phyloP scores from a whole-genome alignment of 2,113 vertebrate genomes.

The Machaerirhynchus nigripectus region DNA sequence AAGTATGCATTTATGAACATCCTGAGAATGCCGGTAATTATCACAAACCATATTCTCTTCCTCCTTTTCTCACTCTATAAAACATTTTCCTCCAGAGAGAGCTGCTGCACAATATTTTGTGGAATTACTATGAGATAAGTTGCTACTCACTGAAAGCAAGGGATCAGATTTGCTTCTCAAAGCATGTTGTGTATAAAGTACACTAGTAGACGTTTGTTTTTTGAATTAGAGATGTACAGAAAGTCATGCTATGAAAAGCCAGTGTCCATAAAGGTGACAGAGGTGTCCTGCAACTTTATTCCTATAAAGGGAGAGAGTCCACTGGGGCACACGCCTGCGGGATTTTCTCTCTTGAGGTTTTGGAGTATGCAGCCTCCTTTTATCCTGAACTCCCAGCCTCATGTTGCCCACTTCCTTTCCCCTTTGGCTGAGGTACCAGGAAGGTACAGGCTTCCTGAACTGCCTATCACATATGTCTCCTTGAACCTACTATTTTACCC shows the following conservation, averaged over 20 bases:
- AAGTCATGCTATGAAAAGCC: neutral
- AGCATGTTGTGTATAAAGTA: neutral
- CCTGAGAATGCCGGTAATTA: neutral
- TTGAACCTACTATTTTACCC: neutral
- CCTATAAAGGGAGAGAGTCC: neutral
- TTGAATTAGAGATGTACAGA: neutral
- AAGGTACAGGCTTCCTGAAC: neutral
- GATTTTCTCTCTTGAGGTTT: neutral
- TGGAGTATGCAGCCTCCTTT: rapidly evolving
- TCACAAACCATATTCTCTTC: neutral
- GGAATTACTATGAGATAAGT: neutral
- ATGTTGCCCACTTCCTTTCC: neutral
- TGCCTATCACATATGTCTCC: rapidly evolving
- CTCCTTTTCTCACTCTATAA: neutral
- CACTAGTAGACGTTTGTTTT: neutral
- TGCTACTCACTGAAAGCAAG: neutral
- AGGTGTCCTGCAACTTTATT: neutral
- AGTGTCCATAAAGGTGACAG: neutral
- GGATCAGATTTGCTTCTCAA: neutral
- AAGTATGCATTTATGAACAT: neutral
- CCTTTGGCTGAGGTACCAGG: neutral
- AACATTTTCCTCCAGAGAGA: neutral
- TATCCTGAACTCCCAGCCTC: rapidly evolving
- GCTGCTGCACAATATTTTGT: neutral
- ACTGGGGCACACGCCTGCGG: rapidly evolving